Conservation (phyloP, 2,797 vertebrate genomes). For the Notamacropus eugenii region DNA sequence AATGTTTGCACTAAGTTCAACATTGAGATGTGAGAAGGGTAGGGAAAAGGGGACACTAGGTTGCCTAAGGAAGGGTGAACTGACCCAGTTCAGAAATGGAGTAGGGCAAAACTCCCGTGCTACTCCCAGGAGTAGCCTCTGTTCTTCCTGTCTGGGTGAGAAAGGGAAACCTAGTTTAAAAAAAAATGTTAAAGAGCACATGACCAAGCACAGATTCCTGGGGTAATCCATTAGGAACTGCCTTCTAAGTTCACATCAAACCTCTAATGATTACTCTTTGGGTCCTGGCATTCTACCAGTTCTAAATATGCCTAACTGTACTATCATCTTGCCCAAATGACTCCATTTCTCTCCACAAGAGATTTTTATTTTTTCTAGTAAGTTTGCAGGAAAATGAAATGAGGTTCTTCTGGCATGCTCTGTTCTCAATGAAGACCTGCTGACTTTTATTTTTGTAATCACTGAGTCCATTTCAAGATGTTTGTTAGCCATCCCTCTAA, state of each 20-base stretch:
- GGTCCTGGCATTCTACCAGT: background rate
- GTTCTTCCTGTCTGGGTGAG: background rate
- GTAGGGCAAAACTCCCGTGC: background rate
- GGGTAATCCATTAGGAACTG: background rate
- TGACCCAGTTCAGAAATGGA: background rate
- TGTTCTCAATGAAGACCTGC: background rate
- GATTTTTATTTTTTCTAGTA: background rate
- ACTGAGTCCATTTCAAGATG: background rate
- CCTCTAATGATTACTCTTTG: background rate
- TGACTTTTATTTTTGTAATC: background rate
- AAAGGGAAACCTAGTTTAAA: background rate
- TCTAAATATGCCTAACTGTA: background rate
- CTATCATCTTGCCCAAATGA: background rate
- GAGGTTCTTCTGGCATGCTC: background rate
- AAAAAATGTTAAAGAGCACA: background rate
- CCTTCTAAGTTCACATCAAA: background rate
- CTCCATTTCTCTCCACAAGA: background rate
- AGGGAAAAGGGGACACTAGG: background rate
- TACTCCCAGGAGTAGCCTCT: background rate
- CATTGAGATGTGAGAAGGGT: background rate
- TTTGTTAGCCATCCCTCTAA: background rate
- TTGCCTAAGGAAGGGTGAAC: background rate
- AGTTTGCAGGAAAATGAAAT: background rate
- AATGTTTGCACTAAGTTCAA: background rate
- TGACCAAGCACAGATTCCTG: background rate